Conservation (phyloP, 2,888 invertebrate genomes). For the Cryptus armator region DNA sequence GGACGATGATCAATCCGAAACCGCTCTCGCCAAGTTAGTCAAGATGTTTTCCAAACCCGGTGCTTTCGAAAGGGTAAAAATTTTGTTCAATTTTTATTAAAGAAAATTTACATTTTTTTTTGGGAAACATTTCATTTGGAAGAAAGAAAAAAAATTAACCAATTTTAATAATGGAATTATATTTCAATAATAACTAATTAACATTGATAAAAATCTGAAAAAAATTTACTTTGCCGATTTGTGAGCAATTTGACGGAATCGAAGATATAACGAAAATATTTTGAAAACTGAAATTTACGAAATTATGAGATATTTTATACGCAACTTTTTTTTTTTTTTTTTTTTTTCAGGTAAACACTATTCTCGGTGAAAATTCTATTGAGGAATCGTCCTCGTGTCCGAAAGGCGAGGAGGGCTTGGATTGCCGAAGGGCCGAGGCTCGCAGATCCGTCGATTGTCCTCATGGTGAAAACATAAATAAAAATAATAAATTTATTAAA, state of each 20-base stretch:
- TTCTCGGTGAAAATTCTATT: slow-evolving; percentile 81
- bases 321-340: background rate
- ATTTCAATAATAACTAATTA: slow-evolving; percentile 18
- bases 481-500: background rate
- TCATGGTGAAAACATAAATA: slow-evolving; percentile 78
- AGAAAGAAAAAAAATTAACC: background rate
- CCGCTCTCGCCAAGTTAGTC: slow-evolving; percentile 82
- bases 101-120: background rate
- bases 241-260: background rate
- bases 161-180: background rate
- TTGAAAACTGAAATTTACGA: background rate
- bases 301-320: background rate
- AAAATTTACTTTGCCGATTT: background rate
- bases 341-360: slow-evolving; percentile 78
- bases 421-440: slow-evolving; percentile 84
- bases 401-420: slow-evolving; percentile 83
- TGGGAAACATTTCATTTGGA: background rate
- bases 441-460: slow-evolving; percentile 84
- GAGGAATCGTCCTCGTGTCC: slow-evolving; percentile 81
- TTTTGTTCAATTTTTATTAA: background rate
- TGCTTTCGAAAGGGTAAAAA: slow-evolving; percentile 82
- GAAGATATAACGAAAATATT: no score
- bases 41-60: slow-evolving; percentile 84
- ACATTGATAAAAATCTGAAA: background rate
- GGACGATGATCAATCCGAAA: slow-evolving; percentile 73